phyloP scores from a whole-genome alignment of 1,140 invertebrate species.

The Chymomyza costata region DNA sequence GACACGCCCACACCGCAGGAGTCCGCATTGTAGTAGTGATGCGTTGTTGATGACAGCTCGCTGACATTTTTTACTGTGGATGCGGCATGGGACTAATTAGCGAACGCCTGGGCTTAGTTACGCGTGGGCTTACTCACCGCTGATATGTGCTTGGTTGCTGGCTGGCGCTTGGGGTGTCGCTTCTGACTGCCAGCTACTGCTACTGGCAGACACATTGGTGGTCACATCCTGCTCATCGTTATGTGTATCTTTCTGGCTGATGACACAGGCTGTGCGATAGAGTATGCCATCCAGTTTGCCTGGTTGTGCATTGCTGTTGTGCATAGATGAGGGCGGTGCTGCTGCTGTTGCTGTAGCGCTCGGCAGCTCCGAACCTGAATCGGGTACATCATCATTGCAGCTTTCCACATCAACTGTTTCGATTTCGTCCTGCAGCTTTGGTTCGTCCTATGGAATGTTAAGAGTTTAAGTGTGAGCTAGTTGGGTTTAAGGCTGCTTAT shows the following conservation, averaged over 20 bases:
- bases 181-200: slow-evolving; percentile 58
- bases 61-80: slow-evolving; percentile 68
- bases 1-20: slow-evolving; percentile 59
- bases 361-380: slow-evolving; percentile 62
- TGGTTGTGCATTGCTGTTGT: slow-evolving; percentile 63
- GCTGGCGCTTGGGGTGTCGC: slow-evolving; percentile 25
- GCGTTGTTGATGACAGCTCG: slow-evolving; percentile 74
- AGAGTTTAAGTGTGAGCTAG: neutral
- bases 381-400: slow-evolving; percentile 71
- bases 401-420: slow-evolving; percentile 78
- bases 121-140: slow-evolving; percentile 39
- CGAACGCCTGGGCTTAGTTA: neutral
- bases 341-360: neutral
- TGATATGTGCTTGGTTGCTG: slow-evolving; percentile 65
- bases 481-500: neutral
- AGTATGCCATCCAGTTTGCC: slow-evolving; percentile 71
- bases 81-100: neutral
- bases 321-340: slow-evolving; percentile 41
- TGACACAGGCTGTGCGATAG: slow-evolving; percentile 67
- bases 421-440: slow-evolving; percentile 75
- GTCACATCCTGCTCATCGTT: slow-evolving; percentile 50
- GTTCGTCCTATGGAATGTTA: slow-evolving; percentile 38
- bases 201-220: slow-evolving; percentile 59
- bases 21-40: slow-evolving; percentile 73
- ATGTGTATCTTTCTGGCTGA: slow-evolving; percentile 62